Conservation (phyloP, 2,888 invertebrate genomes). For the Mesoligia furuncula region DNA sequence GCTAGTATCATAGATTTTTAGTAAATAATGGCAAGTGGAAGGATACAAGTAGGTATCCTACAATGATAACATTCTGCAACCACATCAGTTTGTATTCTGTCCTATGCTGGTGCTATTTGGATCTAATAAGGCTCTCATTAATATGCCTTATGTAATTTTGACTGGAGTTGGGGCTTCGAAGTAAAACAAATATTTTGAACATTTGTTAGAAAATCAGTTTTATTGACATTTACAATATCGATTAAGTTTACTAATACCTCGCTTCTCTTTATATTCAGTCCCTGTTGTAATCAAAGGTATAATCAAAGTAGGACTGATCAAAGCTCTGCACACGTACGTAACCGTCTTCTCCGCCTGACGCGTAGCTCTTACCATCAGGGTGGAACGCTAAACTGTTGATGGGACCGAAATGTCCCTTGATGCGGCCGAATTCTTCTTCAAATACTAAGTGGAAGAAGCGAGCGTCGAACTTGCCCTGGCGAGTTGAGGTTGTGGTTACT, state of each 20-base stretch:
- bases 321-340: conserved; percentile 98
- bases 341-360: conserved; percentile 99
- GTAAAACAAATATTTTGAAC: conserved; percentile 45
- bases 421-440: conserved; percentile 98
- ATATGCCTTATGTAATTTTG: background rate
- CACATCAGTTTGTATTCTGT: background rate
- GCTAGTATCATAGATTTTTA: too few relatives aligned
- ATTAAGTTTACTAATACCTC: conserved; percentile 62
- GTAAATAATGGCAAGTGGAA: background rate
- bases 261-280: conserved; percentile 75
- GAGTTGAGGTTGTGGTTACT: conserved; percentile 98
- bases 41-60: background rate
- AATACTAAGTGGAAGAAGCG: conserved; percentile 98
- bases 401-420: conserved; percentile 99
- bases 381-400: conserved; percentile 99
- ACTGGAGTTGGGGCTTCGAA: conserved; percentile 10
- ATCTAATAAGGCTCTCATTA: background rate
- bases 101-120: background rate
- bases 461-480: conserved; percentile 99
- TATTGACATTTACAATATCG: conserved; percentile 64
- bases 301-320: conserved; percentile 99
- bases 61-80: background rate
- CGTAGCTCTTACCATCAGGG: conserved; percentile 99
- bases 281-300: conserved; percentile 95
- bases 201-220: conserved; percentile 64